Evolutionary conservation across 2,888 invertebrate genomes (phyloP).

Genomic region (Listrodromus nycthemerus): DNA sequence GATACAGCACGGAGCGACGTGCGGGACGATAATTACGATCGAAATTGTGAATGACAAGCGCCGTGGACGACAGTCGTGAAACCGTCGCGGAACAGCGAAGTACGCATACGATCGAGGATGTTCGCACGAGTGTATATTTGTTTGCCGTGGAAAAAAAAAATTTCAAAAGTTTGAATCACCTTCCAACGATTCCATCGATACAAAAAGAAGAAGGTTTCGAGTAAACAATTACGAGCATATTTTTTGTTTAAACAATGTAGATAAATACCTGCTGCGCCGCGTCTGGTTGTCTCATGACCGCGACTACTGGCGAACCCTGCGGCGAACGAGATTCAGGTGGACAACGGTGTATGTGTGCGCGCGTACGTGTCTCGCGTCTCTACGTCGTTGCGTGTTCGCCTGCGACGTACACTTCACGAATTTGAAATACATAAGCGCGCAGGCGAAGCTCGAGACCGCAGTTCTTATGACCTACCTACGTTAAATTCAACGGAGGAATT

Average conservation of each 20-base stretch:
- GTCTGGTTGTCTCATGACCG: constrained; percentile 76
- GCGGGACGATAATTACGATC: neutral
- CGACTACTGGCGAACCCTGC: constrained; percentile 68
- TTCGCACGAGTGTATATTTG: neutral
- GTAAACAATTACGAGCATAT: neutral
- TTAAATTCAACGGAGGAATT: neutral
- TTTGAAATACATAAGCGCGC: constrained; percentile 2
- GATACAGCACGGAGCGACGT: neutral
- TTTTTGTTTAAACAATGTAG: neutral
- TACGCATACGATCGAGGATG: neutral
- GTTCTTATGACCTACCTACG: neutral
- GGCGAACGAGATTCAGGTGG: constrained; percentile 73
- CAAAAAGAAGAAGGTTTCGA: neutral
- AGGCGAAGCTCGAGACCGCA: neutral
- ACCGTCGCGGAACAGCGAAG: neutral
- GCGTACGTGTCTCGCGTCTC: neutral
- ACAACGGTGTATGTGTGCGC: neutral
- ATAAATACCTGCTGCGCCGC: constrained; percentile 73
- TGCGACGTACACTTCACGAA: constrained; percentile 21
- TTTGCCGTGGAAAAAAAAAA: neutral
- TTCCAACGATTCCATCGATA: neutral
- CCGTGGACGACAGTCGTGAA: neutral
- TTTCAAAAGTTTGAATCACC: neutral
- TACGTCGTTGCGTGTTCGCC: constrained; percentile 7
- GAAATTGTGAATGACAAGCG: neutral